Evolutionary conservation across 1,140 invertebrate genomes (phyloP).

Genomic region (Drosophila ananassae): DNA sequence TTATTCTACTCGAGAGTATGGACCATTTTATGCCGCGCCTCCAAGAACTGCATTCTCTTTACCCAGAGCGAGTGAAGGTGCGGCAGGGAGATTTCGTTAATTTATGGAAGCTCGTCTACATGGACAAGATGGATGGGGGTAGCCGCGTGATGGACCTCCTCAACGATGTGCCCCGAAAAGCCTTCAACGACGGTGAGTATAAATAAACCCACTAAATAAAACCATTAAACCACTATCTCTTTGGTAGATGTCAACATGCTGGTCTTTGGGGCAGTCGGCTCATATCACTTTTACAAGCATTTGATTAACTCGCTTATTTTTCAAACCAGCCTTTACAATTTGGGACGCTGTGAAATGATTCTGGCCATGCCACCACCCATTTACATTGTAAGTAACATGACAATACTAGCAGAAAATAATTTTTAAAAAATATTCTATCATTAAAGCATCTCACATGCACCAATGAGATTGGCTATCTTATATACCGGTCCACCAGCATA

Average conservation of each 20-base stretch:
- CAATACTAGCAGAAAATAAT: not conserved
- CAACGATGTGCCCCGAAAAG: slow-evolving; percentile 76
- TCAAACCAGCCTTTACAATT: slow-evolving; percentile 84
- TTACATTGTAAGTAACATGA: slow-evolving; percentile 84
- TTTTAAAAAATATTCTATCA: not conserved
- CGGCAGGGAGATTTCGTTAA: slow-evolving; percentile 85
- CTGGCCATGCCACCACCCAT: slow-evolving; percentile 85
- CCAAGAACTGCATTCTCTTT: slow-evolving; percentile 65
- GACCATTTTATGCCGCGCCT: slow-evolving; percentile 79
- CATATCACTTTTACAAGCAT: slow-evolving; percentile 85
- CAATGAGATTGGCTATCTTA: slow-evolving; percentile 76
- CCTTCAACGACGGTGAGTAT: slow-evolving; percentile 52
- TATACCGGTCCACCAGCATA: slow-evolving; percentile 84
- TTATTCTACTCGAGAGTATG: slow-evolving; percentile 84
- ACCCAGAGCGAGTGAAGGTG: slow-evolving; percentile 76
- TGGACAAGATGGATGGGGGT: slow-evolving; percentile 86
- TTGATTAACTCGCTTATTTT: slow-evolving; percentile 86
- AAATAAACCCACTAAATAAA: not conserved
- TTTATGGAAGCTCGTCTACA: slow-evolving; percentile 85
- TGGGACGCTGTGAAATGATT: slow-evolving; percentile 86
- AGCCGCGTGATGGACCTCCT: slow-evolving; percentile 85
- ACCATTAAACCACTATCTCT: not conserved
- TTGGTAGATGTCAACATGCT: slow-evolving; percentile 83
- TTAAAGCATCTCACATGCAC: slow-evolving; percentile 70
- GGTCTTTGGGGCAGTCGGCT: slow-evolving; percentile 85